Conservation (phyloP, 2,888 invertebrate species). For the Noctuana brunneofusca region DNA sequence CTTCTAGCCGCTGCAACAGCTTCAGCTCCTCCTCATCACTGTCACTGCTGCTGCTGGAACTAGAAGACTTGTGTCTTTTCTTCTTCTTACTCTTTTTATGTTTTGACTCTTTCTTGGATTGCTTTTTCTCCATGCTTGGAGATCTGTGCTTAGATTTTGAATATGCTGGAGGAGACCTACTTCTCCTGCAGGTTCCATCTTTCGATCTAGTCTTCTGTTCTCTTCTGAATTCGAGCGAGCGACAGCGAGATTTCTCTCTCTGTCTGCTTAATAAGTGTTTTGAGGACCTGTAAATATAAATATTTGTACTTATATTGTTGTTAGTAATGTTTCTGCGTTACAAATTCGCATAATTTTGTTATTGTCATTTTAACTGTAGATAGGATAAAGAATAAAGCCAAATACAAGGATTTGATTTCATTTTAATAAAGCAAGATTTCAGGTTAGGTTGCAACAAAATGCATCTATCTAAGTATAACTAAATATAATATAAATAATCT, state of each 20-base stretch:
- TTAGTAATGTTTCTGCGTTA: neutral
- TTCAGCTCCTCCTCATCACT: constrained; percentile 83
- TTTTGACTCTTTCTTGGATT: constrained; percentile 40
- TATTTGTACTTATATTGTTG: neutral
- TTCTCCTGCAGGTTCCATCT: constrained; percentile 42
- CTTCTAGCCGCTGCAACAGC: constrained; percentile 87
- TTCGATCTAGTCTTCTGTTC: constrained; percentile 46
- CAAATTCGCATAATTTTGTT: neutral
- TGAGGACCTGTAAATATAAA: constrained; percentile 58
- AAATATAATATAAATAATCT: too few relatives aligned
- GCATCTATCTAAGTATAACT: too few relatives aligned
- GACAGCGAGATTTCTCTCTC: constrained; percentile 50
- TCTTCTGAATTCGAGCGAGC: constrained; percentile 49
- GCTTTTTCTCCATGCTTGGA: constrained; percentile 49
- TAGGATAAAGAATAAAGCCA: too few relatives aligned
- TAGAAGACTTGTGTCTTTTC: constrained; percentile 45
- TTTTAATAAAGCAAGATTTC: too few relatives aligned
- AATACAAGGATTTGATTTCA: too few relatives aligned
- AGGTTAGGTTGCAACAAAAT: too few relatives aligned
- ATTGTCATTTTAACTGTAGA: too few relatives aligned
- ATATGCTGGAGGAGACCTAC: constrained; percentile 38
- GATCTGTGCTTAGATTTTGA: constrained; percentile 50
- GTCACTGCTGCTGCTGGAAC: constrained; percentile 67
- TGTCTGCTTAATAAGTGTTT: constrained; percentile 51
- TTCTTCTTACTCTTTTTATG: constrained; percentile 64